phyloP scores from a whole-genome alignment of 1,140 invertebrate genomes.

The Leptinotarsa defecta region DNA sequence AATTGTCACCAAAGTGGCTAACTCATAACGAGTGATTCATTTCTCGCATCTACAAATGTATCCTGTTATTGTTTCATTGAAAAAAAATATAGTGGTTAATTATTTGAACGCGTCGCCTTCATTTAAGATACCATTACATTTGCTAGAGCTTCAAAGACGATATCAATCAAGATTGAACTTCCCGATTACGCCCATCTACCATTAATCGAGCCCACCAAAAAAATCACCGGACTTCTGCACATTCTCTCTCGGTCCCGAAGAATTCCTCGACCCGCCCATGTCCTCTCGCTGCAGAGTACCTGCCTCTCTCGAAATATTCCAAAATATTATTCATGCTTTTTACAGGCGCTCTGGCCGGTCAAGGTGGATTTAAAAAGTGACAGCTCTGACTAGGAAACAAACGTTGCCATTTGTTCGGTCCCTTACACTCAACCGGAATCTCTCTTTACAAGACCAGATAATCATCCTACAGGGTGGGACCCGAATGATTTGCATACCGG shows the following conservation, averaged over 20 bases:
- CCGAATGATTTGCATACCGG: constrained; percentile 7
- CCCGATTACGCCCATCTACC: too few species aligned
- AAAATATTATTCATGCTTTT: constrained; percentile 28
- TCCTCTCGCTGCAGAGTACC: constrained; percentile 9
- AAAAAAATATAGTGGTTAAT: too few species aligned
- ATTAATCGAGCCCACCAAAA: too few species aligned
- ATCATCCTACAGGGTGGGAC: constrained; percentile 20
- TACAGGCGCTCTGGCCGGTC: constrained; percentile 20
- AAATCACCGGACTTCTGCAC: not conserved
- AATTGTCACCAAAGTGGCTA: too few species aligned
- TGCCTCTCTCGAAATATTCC: constrained; percentile 24
- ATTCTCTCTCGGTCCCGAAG: not conserved
- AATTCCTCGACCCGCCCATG: constrained; percentile 5
- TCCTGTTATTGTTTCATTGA: too few species aligned
- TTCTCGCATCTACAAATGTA: too few species aligned
- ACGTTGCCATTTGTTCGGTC: constrained; percentile 29
- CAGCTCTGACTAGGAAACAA: constrained; percentile 30
- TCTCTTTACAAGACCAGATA: constrained; percentile 12
- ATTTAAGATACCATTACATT: too few species aligned
- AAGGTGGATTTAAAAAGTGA: constrained; percentile 29
- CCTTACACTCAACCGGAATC: constrained; percentile 20
- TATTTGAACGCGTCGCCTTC: too few species aligned
- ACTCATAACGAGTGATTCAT: too few species aligned
- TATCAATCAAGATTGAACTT: too few species aligned
- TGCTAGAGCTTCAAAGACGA: too few species aligned